Base-by-base conservation (phyloP, 35 echinoderm and acorn worm species). In the Amphiura filiformis region DNA sequence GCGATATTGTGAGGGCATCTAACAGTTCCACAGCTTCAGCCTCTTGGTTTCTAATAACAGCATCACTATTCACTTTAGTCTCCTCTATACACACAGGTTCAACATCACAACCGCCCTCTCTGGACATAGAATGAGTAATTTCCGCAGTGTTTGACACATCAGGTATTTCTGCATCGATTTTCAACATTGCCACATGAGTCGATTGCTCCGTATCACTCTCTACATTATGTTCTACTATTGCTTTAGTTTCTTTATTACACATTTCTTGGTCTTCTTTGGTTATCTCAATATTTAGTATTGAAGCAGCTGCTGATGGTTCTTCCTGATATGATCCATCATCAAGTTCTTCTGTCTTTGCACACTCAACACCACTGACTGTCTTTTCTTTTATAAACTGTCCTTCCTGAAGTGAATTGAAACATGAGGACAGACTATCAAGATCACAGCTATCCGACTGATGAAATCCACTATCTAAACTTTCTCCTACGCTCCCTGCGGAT, bases 391-490 rank as follows among this genome's bases (percentile, higher is more conserved):
- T 23, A 11, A n/a, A 70, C 28, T 70, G 61, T 70, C 17, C 15
- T 70, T 70, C 61, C 26, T 18, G 61, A 26, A 70, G 28, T 13
- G 61, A 70, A 30, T 3, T 70, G 2, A 30, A 11, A 18, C 61
- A 11, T 13, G 61, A 70, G 41, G 41, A 47, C 26, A 70, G 26
- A n/a, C 61, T 56, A 33, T 85, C 83, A 13, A 85, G 56, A 34
- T 91, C 81, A 57, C 75, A 80, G 28, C 34, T 82, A 22, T 84
- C 89, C 0, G 76, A 80, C 76, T 91, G 89, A 57, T 77, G 76
- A 44, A 91, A 91, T 38, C 89, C 89, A 80, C 89, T 91, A 76
- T 91, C 89, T 17, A 85, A 42, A 38, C 89, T 91, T 23, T 70
- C 61, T 26, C 61, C 61, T 13, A 70, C 61, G 26, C 61, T 70